These are phyloP conservation scores for Acrocyrtus sp. DNA, from an alignment of 2,888 invertebrate species.

Conservation along the genomic window DNA sequence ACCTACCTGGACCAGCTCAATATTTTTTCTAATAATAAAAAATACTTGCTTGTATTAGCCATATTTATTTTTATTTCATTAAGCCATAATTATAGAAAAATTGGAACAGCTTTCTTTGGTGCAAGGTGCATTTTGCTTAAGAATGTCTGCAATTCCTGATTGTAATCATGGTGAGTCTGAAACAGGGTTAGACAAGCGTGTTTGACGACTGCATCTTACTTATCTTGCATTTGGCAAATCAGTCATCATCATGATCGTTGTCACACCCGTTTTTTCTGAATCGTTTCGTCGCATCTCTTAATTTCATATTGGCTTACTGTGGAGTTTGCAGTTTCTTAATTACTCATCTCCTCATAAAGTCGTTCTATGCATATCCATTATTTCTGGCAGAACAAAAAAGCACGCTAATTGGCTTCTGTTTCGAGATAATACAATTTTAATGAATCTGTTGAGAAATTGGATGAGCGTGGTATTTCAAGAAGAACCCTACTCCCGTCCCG, in stretches of 20 bases:
- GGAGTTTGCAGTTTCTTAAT: conserved; percentile 2
- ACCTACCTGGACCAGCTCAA: too few species aligned
- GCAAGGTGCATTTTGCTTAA: background rate
- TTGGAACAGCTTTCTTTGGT: background rate
- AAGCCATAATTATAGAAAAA: too few species aligned
- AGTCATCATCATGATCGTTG: conserved; percentile 11
- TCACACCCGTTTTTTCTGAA: too few species aligned
- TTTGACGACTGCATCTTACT: conserved; percentile 8
- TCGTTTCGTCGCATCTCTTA: too few species aligned
- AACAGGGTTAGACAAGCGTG: background rate
- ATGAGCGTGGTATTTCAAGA: conserved; percentile 23
- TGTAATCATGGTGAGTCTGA: background rate
- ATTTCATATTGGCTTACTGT: conserved; percentile 2
- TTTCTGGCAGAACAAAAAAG: background rate
- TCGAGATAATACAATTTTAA: conserved; percentile 48
- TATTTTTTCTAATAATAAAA: too few species aligned
- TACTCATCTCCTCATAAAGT: conserved; percentile 1
- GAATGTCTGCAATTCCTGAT: background rate
- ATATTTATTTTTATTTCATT: too few species aligned
- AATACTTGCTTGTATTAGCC: too few species aligned
- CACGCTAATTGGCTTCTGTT: conserved; percentile 45
- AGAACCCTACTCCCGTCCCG: too few species aligned
- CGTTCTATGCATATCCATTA: background rate
- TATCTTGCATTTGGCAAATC: conserved; percentile 40
- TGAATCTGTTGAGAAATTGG: conserved; percentile 52